phyloP scores from a whole-genome alignment of 2,797 vertebrate species.

The Microtus agrestis region DNA sequence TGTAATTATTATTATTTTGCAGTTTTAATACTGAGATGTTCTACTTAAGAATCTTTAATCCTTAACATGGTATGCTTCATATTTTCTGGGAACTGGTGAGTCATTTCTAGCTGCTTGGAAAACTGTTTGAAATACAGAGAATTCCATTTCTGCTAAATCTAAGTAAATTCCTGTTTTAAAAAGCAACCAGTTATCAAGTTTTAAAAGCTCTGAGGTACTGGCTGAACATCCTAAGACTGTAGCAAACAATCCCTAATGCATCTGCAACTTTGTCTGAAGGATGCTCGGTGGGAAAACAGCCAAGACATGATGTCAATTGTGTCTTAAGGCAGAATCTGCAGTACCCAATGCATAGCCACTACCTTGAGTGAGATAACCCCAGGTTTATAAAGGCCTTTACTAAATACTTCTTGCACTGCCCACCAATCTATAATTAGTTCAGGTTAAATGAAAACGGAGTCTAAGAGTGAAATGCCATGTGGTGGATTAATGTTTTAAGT shows the following conservation, averaged over 20 bases:
- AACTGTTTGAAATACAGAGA: slow-evolving; percentile 42
- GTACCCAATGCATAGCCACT: not conserved
- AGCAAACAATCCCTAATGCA: not conserved
- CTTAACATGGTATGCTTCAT: slow-evolving; percentile 54
- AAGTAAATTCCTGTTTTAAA: slow-evolving; percentile 34
- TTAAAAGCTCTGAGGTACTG: not conserved
- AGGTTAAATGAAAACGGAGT: not conserved
- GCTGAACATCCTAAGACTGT: not conserved
- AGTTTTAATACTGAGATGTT: slow-evolving; percentile 58
- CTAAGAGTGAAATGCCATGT: not conserved
- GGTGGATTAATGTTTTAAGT: slow-evolving; percentile 33
- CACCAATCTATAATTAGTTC: not conserved
- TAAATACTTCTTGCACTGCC: slow-evolving; percentile 32
- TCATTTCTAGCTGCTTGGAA: slow-evolving; percentile 39
- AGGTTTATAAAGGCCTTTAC: not conserved
- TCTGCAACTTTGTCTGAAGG: not conserved
- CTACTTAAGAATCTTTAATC: slow-evolving; percentile 43
- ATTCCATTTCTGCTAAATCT: slow-evolving; percentile 51
- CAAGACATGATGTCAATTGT: not conserved
- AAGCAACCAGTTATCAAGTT: not conserved
- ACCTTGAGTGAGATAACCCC: not conserved
- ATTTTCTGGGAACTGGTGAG: slow-evolving; percentile 35
- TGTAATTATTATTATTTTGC: slow-evolving; percentile 25
- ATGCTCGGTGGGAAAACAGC: not conserved
- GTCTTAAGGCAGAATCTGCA: not conserved